Evolutionary conservation across 2,888 invertebrate species (phyloP).

Genomic region (Ormia ochracea): DNA sequence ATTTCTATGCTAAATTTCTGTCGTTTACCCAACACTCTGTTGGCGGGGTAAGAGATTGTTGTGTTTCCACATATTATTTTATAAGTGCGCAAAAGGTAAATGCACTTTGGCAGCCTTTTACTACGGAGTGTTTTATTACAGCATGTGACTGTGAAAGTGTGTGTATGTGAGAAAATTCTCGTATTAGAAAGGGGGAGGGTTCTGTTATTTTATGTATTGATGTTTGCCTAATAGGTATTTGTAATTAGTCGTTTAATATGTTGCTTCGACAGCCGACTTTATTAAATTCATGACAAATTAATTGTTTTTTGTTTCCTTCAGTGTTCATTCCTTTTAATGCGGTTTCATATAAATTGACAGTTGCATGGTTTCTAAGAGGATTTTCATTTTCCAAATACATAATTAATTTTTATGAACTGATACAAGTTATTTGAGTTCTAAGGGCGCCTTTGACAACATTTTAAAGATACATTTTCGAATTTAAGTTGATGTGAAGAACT

Average conservation of each 20-base stretch:
- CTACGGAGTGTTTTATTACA: slow-evolving; percentile 4
- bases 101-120: slow-evolving; percentile 44
- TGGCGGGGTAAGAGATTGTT: slow-evolving; percentile 2
- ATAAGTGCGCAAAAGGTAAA: slow-evolving; percentile 41
- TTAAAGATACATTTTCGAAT: not conserved
- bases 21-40: not conserved
- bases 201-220: not conserved
- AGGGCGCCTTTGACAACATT: not conserved
- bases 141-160: not conserved
- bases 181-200: not conserved
- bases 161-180: not conserved
- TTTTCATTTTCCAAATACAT: not conserved
- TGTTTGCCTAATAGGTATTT: slow-evolving; percentile 35
- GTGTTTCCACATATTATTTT: not conserved
- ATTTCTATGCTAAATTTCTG: slow-evolving; percentile 12
- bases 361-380: slow-evolving; percentile 20
- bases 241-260: slow-evolving; percentile 47
- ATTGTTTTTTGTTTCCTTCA: slow-evolving; percentile 44
- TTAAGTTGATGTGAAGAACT: not conserved
- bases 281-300: slow-evolving; percentile 44
- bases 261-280: slow-evolving; percentile 26
- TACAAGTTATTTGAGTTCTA: not conserved
- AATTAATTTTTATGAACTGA: slow-evolving; percentile 6
- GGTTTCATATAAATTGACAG: slow-evolving; percentile 20
- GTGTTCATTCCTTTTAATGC: slow-evolving; percentile 17